Percentiles rank a stretch among this genome's conserved stretches.
phyloP scores from a whole-genome alignment of 1,140 invertebrate genomes.

The Polyergus mexicanus region DNA sequence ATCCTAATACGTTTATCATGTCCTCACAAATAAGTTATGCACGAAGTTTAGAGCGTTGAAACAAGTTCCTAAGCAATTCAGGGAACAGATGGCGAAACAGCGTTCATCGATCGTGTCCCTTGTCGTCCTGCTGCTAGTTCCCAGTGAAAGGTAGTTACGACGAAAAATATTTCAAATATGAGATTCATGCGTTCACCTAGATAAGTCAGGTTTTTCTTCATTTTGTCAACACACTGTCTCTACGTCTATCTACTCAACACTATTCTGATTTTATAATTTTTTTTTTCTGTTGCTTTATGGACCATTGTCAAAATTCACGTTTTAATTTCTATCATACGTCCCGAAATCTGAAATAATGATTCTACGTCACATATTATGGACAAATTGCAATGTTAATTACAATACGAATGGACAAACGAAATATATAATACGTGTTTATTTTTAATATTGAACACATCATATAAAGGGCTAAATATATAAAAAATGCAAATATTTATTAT shows the following conservation, averaged over 20 bases:
- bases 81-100: constrained; percentile 72
- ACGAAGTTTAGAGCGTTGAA: constrained; percentile 65
- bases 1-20: constrained; percentile 63
- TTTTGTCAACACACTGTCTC: neutral
- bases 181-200: constrained; percentile 32
- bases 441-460: neutral
- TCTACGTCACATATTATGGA: neutral
- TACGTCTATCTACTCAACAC: neutral
- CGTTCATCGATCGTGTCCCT: constrained; percentile 68
- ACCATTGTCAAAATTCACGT: neutral
- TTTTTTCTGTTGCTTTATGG: neutral
- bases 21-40: constrained; percentile 65
- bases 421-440: neutral
- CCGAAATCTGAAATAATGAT: neutral
- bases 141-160: constrained; percentile 36
- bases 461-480: neutral
- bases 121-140: constrained; percentile 58
- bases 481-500: too few relatives aligned
- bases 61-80: constrained; percentile 67
- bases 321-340: neutral
- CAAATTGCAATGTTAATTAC: neutral
- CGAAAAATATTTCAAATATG: constrained; percentile 40
- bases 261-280: constrained; percentile 3
- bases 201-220: neutral
- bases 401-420: neutral